These are phyloP conservation scores for Halichondria panicea DNA, from an alignment of 37 sponge, comb jelly and placozoan species.

Conservation along the genomic window DNA sequence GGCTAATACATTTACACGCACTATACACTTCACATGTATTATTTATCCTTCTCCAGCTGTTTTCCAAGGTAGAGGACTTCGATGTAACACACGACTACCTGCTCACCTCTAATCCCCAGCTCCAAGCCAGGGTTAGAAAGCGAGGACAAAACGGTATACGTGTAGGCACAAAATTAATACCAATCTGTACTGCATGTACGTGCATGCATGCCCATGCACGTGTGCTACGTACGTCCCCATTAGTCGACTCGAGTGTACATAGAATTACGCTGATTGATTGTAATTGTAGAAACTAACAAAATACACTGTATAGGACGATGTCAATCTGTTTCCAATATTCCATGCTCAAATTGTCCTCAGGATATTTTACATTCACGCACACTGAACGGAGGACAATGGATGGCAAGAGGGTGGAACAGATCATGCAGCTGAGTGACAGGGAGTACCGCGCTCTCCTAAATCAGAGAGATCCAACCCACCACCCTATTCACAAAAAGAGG, in stretches of 20 bases:
- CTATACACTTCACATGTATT: neutral
- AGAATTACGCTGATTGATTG: neutral
- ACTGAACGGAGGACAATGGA: constrained; percentile 55
- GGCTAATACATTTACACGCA: neutral
- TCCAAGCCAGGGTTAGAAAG: constrained; percentile 60
- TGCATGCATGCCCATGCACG: neutral
- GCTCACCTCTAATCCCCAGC: constrained; percentile 9
- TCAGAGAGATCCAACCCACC: constrained; percentile 43
- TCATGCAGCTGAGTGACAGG: constrained; percentile 46
- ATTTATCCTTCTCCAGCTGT: constrained; percentile 21
- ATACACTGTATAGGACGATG: neutral
- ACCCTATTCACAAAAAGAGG: constrained; percentile 57
- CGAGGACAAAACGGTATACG: constrained; percentile 64
- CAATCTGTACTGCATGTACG: neutral
- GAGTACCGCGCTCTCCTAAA: constrained; percentile 61
- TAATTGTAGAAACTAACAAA: neutral
- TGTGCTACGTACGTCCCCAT: neutral
- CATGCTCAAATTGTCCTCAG: constrained; percentile 9
- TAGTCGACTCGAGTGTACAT: neutral
- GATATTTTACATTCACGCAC: constrained; percentile 50
- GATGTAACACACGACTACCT: constrained; percentile 81
- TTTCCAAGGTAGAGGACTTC: constrained; percentile 64
- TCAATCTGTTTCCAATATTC: neutral
- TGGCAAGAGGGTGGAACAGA: constrained; percentile 58
- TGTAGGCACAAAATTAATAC: neutral